phyloP scores from a whole-genome alignment of 2,888 invertebrate genomes.

The Athripsodes cinereus region DNA sequence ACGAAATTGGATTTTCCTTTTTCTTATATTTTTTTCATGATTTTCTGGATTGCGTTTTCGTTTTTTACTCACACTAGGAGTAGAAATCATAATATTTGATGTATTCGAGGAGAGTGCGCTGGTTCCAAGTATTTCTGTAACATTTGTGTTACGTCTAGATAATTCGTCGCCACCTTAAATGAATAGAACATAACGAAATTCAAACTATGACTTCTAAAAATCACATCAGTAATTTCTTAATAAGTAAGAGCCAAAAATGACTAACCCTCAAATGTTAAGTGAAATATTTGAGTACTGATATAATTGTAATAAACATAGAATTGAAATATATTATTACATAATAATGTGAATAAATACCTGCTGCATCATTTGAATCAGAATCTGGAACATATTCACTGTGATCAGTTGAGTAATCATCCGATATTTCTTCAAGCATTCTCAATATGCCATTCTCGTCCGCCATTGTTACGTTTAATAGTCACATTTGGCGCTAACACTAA shows the following conservation, averaged over 20 bases:
- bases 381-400: slow-evolving; percentile 7
- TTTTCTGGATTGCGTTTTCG: slow-evolving; percentile 5
- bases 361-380: slow-evolving; percentile 5
- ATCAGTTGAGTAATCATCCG: slow-evolving; percentile 6
- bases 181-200: neutral
- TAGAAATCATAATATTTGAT: neutral
- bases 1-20: neutral
- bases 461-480: slow-evolving; percentile 4
- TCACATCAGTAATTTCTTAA: neutral
- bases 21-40: slow-evolving; percentile 7
- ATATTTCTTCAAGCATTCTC: slow-evolving; percentile 5
- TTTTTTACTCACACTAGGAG: slow-evolving; percentile 4
- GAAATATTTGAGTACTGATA: slow-evolving; percentile 3
- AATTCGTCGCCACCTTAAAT: neutral
- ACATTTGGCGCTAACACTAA: neutral
- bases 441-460: slow-evolving; percentile 3
- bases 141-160: slow-evolving; percentile 3
- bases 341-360: slow-evolving; percentile 5
- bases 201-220: neutral
- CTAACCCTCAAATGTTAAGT: slow-evolving; percentile 6
- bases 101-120: neutral
- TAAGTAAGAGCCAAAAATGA: slow-evolving; percentile 6
- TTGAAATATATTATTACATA: neutral
- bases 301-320: neutral
- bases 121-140: slow-evolving; percentile 1